Evolutionary conservation across 2,888 invertebrate genomes (phyloP).

Genomic region (Leucophenga montana): DNA sequence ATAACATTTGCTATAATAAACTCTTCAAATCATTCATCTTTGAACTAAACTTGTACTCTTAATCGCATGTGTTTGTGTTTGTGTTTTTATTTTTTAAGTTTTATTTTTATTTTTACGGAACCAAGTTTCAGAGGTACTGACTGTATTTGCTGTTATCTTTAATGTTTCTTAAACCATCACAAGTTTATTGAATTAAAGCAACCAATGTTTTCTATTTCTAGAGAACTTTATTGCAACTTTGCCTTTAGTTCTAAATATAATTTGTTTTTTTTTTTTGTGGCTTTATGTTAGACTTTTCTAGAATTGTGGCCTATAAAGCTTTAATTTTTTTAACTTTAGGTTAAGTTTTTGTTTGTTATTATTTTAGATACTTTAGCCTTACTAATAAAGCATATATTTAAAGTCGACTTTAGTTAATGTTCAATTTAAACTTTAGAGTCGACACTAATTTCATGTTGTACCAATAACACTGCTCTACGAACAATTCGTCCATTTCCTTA

Average conservation of each 20-base stretch:
- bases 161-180: not conserved
- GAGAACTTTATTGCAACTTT: not conserved
- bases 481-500: too few species aligned
- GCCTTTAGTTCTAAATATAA: not conserved
- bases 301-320: constrained; percentile 11
- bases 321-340: constrained; percentile 25
- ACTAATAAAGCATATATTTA: not conserved
- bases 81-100: too few species aligned
- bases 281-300: not conserved
- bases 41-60: constrained; percentile 61
- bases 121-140: constrained; percentile 56
- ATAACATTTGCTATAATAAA: constrained; percentile 11
- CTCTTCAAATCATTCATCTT: constrained; percentile 26
- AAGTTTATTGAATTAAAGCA: not conserved
- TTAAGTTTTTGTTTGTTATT: constrained; percentile 30
- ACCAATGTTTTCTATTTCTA: too few species aligned
- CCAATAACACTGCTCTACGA: too few species aligned
- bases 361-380: not conserved
- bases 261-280: not conserved
- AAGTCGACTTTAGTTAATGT: too few species aligned
- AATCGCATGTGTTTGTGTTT: too few species aligned
- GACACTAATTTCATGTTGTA: too few species aligned
- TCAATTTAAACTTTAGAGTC: too few species aligned
- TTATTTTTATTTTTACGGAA: constrained; percentile 49
- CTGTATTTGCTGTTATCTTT: constrained; percentile 38